These are phyloP conservation scores for Carollia perspicillata DNA, from an alignment of 2,113 vertebrate species.

Conservation along the genomic window DNA sequence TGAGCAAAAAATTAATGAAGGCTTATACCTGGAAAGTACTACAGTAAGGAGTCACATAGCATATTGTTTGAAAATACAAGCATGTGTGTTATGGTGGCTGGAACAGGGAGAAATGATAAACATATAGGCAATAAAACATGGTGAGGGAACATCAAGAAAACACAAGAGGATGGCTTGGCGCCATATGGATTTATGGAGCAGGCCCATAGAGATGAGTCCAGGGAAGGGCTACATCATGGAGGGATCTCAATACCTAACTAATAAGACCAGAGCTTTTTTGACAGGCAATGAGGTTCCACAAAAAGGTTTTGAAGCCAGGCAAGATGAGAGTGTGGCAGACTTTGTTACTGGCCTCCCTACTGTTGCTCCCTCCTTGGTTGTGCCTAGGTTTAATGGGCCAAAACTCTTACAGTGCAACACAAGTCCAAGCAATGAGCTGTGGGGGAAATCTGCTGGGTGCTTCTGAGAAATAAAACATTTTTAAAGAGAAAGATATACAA, in stretches of 20 bases:
- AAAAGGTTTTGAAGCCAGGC: neutral
- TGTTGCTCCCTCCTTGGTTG: neutral
- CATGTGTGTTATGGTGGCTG: neutral
- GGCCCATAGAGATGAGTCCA: neutral
- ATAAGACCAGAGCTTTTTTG: neutral
- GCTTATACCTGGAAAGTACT: neutral
- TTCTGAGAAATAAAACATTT: neutral
- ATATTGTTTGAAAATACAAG: neutral
- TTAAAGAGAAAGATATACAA: neutral
- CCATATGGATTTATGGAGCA: neutral
- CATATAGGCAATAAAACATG: neutral
- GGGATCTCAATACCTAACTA: neutral
- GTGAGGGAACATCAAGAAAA: neutral
- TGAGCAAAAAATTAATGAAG: neutral
- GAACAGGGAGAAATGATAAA: neutral
- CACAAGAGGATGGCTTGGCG: neutral
- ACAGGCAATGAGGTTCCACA: neutral
- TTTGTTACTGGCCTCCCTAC: neutral
- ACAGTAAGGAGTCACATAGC: neutral
- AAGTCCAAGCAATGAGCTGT: neutral
- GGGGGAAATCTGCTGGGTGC: neutral
- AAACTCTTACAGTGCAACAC: neutral
- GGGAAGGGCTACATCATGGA: neutral
- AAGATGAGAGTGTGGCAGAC: neutral
- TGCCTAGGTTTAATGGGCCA: neutral